These are phyloP conservation scores for Dryobates pubescens DNA, from an alignment of 2,797 vertebrate species.

Conservation along the genomic window DNA sequence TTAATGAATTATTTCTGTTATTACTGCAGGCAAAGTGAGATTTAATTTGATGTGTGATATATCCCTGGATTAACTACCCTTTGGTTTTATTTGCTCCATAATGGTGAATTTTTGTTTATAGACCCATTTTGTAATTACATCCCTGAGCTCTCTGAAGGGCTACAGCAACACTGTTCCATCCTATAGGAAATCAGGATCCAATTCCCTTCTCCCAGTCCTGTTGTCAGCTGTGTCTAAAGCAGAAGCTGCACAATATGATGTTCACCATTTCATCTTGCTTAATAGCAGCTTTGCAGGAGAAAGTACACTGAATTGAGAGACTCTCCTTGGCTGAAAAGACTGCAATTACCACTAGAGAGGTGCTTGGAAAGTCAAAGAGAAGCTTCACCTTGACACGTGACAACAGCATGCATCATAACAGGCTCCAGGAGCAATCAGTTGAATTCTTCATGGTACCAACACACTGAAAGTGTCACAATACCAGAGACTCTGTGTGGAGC, in stretches of 20 bases:
- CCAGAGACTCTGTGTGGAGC: background rate
- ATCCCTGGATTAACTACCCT: slow-evolving; percentile 71
- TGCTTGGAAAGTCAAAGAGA: background rate
- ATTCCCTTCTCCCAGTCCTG: slow-evolving; percentile 56
- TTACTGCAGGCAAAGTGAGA: slow-evolving; percentile 73
- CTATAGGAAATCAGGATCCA: slow-evolving; percentile 53
- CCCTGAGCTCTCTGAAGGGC: slow-evolving; percentile 50
- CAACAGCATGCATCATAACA: background rate
- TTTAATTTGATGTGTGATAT: slow-evolving; percentile 75
- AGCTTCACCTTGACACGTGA: slow-evolving; percentile 33
- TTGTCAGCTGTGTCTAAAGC: slow-evolving; percentile 53
- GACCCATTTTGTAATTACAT: slow-evolving; percentile 72
- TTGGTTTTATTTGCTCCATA: slow-evolving; percentile 72
- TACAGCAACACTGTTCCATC: background rate
- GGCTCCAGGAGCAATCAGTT: background rate
- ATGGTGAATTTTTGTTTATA: slow-evolving; percentile 71
- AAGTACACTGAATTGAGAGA: background rate
- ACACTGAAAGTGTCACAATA: accelerated
- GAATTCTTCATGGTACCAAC: background rate
- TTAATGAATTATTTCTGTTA: slow-evolving; percentile 77
- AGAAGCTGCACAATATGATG: slow-evolving; percentile 50
- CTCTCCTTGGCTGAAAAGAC: slow-evolving; percentile 3
- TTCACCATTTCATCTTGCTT: slow-evolving; percentile 35
- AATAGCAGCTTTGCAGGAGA: slow-evolving; percentile 38
- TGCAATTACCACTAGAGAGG: background rate